Conservation (phyloP, 2,888 invertebrate genomes). For the Chrysolina haemoptera region DNA sequence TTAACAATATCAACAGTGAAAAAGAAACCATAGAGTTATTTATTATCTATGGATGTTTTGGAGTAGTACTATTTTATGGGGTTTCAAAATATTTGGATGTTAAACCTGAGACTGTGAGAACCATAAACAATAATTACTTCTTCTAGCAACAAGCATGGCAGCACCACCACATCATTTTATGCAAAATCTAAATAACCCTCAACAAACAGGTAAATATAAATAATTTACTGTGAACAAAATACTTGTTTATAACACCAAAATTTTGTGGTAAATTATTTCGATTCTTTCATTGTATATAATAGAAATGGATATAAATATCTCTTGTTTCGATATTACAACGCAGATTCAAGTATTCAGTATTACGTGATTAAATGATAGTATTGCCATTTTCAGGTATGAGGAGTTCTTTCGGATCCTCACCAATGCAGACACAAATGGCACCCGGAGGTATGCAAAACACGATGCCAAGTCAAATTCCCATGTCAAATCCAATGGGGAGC, state of each 20-base stretch:
- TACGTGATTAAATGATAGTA: no score
- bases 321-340: no score
- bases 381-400: conserved; percentile 41
- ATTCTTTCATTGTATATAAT: no score
- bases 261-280: no score
- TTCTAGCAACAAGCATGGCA: conserved; percentile 72
- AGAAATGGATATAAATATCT: no score
- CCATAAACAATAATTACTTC: conserved; percentile 50
- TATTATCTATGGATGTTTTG: conserved; percentile 51
- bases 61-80: conserved; percentile 49
- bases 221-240: background rate
- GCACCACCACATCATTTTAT: conserved; percentile 83
- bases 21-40: conserved; percentile 50
- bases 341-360: no score
- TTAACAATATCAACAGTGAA: conserved; percentile 47
- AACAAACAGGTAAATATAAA: conserved; percentile 64
- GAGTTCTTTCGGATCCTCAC: conserved; percentile 72
- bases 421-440: conserved; percentile 71
- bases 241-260: no score
- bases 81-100: conserved; percentile 50
- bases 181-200: conserved; percentile 77
- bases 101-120: conserved; percentile 46
- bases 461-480: conserved; percentile 64
- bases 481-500: conserved; percentile 71
- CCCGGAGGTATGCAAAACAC: conserved; percentile 61